Evolutionary conservation across 1,140 invertebrate genomes (phyloP).

Genomic region (Euura saliciscinereae): DNA sequence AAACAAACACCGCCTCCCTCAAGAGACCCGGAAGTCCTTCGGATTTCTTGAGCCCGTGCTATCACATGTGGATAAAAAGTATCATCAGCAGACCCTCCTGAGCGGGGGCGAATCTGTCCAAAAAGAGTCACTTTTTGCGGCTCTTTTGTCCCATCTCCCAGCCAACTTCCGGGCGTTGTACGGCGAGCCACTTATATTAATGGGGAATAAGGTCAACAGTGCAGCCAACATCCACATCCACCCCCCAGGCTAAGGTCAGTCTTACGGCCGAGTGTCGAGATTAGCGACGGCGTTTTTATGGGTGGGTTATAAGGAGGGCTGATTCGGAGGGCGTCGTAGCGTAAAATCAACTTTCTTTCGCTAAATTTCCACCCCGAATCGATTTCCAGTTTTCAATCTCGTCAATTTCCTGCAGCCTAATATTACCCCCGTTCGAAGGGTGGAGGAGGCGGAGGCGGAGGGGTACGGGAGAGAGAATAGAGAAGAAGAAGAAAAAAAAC

Average conservation of each 20-base stretch:
- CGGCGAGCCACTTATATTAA: not conserved
- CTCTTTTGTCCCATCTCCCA: not conserved
- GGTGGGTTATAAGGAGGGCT: not conserved
- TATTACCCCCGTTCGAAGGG: not conserved
- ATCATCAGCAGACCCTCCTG: not conserved
- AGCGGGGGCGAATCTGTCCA: not conserved
- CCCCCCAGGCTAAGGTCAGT: not conserved
- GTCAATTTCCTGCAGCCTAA: not conserved
- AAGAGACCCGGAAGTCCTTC: too few relatives aligned
- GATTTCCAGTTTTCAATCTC: constrained; percentile 3
- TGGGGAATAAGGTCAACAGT: not conserved
- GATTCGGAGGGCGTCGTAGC: not conserved
- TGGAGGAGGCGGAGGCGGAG: not conserved
- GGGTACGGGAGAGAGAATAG: not conserved
- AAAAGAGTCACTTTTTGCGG: not conserved
- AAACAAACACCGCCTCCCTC: too few relatives aligned
- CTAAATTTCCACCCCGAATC: not conserved
- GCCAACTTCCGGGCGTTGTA: not conserved
- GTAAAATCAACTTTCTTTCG: not conserved
- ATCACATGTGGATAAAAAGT: too few relatives aligned
- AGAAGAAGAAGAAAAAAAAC: not conserved
- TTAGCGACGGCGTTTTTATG: not conserved
- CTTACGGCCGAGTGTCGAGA: too few relatives aligned
- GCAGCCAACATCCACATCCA: not conserved
- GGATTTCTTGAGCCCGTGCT: too few relatives aligned